Evolutionary conservation across 2,888 invertebrate genomes (phyloP), one percentile per base, ranked within the genome.

Genomic region (Chesias legatella): DNA sequence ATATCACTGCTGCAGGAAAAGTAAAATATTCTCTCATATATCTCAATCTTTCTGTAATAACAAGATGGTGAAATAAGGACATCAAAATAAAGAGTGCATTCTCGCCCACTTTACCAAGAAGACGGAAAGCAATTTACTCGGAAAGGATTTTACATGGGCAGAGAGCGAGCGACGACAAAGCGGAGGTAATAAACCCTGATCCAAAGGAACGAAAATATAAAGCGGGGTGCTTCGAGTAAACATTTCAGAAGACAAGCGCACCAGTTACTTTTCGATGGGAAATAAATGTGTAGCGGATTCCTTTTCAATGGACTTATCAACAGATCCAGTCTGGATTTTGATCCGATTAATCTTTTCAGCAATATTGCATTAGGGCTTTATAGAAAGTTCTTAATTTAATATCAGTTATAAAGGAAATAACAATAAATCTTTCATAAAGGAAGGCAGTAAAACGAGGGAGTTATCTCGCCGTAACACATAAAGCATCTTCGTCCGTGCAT

Each of bases 121-220:
- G 63, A 63, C 56, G 64, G 61, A 58, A 47, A 58, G 59, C 73
- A 79, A 77, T 79, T 78, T 78, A 67, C 63, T 63, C 54, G 58
- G 54, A 73, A 76, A 74, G 66, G 67, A 73, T 75, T 78, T 73
- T 68, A 70, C 63, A 56, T 66, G 62, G 58, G 58, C 56, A 60
- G 55, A 64, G 63, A 68, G 62, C 59, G 53, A 58, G 40, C 60
- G 63, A 63, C 62, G 71, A 79, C 78, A 73, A 74, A 73, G 67
- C 67, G 68, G 60, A 70, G 63, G 71, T 70, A 75, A 78, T 80
- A 79, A 79, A 79, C 71, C 66, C 63, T 58, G 63, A 72, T 75
- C 67, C 65, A 66, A 60, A 60, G 59, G 56, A 68, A 71, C 65
- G 64, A 67, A 66, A 69, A 71, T 60, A 67, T 73, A 73, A 74